A percentile compares a stretch with the other conserved stretches of the same genome.
Evolutionary conservation across 2,888 invertebrate species (phyloP).

Genomic region (Tyria jacobaeae): DNA sequence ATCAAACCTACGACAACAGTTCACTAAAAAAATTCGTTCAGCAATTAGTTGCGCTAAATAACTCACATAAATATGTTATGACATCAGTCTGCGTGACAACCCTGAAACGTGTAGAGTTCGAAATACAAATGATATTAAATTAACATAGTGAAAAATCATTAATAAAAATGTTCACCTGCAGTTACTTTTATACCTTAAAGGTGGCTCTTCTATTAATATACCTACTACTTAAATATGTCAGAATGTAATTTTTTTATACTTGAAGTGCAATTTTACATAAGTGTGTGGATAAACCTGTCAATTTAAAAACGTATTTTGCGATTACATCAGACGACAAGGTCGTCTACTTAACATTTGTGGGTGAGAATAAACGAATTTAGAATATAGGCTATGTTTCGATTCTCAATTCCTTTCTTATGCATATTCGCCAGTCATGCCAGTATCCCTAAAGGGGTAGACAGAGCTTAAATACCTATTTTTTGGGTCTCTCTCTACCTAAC

Average conservation of each 20-base stretch:
- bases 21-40: not conserved
- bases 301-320: slow-evolving; percentile 9
- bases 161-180: not conserved
- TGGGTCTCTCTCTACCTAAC: no score
- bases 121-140: slow-evolving; percentile 29
- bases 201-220: slow-evolving; percentile 3
- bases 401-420: not conserved
- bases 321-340: not conserved
- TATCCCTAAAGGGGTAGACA: no score
- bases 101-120: slow-evolving; percentile 15
- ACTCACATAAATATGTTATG: slow-evolving; percentile 3
- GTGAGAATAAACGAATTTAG: not conserved
- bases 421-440: not conserved
- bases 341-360: not conserved
- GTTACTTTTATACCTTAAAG: no score
- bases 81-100: slow-evolving; percentile 5
- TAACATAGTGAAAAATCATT: slow-evolving; percentile 41
- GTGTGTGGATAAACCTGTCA: slow-evolving; percentile 14
- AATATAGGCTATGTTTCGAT: not conserved
- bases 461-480: no score
- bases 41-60: not conserved
- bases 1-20: no score
- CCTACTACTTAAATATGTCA: not conserved
- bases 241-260: not conserved
- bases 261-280: not conserved